A percentile compares a stretch with the other conserved stretches of the same genome.
These are phyloP conservation scores for Acanthaster planci DNA, from an alignment of 35 echinoderm and acorn worm species.

Conservation along the genomic window DNA sequence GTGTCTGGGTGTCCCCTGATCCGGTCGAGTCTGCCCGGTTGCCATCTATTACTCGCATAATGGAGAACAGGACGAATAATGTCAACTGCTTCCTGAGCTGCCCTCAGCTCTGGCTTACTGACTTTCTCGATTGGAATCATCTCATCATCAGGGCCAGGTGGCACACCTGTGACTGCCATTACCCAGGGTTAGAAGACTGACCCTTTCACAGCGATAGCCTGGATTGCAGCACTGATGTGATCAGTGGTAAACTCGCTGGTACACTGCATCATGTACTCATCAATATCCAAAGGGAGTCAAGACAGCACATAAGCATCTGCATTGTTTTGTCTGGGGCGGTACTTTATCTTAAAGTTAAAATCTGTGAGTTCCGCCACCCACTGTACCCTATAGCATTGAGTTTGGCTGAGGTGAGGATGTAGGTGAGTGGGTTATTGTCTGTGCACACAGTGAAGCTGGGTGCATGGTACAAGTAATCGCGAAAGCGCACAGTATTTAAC, in stretches of 20 bases:
- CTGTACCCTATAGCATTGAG: too few species aligned
- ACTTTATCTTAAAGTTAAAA: slow-evolving; percentile 59
- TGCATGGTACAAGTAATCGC: slow-evolving; percentile 26
- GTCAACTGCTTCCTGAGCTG: neutral
- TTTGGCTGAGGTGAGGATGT: too few species aligned
- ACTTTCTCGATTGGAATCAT: neutral
- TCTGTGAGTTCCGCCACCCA: too few species aligned
- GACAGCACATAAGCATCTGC: slow-evolving; percentile 44
- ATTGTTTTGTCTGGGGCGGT: slow-evolving; percentile 40
- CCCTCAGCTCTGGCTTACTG: neutral
- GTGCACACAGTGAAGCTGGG: slow-evolving; percentile 13
- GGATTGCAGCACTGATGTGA: slow-evolving; percentile 20
- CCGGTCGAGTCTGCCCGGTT: neutral
- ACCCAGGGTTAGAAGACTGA: neutral
- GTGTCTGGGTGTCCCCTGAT: neutral
- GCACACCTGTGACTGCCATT: neutral
- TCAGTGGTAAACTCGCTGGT: slow-evolving; percentile 42
- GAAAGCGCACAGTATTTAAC: slow-evolving; percentile 25
- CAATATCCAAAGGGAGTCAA: slow-evolving; percentile 46
- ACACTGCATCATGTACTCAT: neutral
- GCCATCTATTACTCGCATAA: neutral
- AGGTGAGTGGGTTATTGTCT: too few species aligned
- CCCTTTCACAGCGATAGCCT: neutral
- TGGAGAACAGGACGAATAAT: neutral
- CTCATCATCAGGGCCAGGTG: neutral